A percentile compares a stretch with the other conserved stretches of the same genome.
These are phyloP conservation scores for Psix sp. DNA, from an alignment of 1,140 invertebrate genomes.

Conservation along the genomic window DNA sequence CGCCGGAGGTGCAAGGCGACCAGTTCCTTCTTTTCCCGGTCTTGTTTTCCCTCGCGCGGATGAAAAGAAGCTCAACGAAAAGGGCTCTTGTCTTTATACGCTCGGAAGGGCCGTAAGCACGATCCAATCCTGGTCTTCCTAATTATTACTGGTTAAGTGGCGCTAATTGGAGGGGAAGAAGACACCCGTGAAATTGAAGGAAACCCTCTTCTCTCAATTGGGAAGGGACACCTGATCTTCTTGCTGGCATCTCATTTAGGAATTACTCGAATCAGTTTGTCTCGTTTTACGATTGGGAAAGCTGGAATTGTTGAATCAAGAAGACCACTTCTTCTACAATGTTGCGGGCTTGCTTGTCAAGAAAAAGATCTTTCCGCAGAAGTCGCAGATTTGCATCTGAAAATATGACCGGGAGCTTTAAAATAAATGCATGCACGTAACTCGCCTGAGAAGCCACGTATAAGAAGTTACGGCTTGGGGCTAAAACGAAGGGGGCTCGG, in stretches of 20 bases:
- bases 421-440: constrained; percentile 8
- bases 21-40: constrained; percentile 21
- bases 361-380: too few relatives aligned
- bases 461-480: too few relatives aligned
- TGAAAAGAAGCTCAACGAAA: constrained; percentile 51
- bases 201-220: constrained; percentile 64
- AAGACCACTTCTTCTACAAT: too few relatives aligned
- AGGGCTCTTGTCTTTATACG: constrained; percentile 63
- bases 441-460: constrained; percentile 22
- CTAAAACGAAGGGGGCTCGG: constrained; percentile 23
- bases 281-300: too few relatives aligned
- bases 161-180: constrained; percentile 71
- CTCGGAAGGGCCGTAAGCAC: constrained; percentile 65
- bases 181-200: constrained; percentile 72
- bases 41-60: constrained; percentile 56
- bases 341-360: too few relatives aligned
- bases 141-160: constrained; percentile 73
- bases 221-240: constrained; percentile 53
- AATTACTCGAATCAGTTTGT: background rate
- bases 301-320: too few relatives aligned
- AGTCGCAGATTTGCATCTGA: too few relatives aligned
- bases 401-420: too few relatives aligned
- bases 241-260: constrained; percentile 33
- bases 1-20: constrained; percentile 54
- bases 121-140: constrained; percentile 68